A percentile compares a stretch with the other conserved stretches of the same genome.
phyloP scores from a whole-genome alignment of 1,140 invertebrate genomes.

The Lepidostoma basale region DNA sequence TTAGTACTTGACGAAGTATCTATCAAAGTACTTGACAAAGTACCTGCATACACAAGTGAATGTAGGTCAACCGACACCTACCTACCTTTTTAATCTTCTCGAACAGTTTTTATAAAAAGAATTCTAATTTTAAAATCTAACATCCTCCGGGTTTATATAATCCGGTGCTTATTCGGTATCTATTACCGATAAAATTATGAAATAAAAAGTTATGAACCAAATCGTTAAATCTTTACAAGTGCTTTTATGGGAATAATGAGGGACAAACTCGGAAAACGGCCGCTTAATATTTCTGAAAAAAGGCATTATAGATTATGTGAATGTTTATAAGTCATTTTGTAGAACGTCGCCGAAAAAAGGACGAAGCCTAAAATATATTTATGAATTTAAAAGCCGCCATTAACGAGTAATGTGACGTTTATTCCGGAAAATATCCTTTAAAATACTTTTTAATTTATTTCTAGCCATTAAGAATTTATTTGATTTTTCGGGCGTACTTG shows the following conservation, averaged over 20 bases:
- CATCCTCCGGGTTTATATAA: background rate
- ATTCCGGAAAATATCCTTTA: background rate
- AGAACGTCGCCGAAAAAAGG: background rate
- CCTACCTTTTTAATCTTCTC: background rate
- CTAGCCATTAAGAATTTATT: background rate
- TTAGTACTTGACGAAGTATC: too few species aligned
- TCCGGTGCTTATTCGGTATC: background rate
- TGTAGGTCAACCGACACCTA: too few species aligned
- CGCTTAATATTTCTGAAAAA: background rate
- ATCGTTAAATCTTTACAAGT: background rate
- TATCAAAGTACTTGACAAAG: too few species aligned
- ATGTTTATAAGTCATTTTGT: background rate
- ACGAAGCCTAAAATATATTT: background rate
- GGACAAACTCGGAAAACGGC: background rate
- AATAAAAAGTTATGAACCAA: too few species aligned
- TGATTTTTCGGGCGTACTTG: background rate
- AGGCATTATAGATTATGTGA: background rate
- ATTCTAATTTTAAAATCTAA: background rate
- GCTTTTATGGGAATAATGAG: background rate
- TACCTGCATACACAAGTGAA: too few species aligned
- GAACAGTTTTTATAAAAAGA: background rate
- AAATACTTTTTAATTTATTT: background rate
- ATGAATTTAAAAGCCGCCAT: background rate
- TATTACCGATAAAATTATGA: too few species aligned
- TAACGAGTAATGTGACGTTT: background rate